phyloP scores from a whole-genome alignment of 2,888 invertebrate species.

The Protonemura montana region DNA sequence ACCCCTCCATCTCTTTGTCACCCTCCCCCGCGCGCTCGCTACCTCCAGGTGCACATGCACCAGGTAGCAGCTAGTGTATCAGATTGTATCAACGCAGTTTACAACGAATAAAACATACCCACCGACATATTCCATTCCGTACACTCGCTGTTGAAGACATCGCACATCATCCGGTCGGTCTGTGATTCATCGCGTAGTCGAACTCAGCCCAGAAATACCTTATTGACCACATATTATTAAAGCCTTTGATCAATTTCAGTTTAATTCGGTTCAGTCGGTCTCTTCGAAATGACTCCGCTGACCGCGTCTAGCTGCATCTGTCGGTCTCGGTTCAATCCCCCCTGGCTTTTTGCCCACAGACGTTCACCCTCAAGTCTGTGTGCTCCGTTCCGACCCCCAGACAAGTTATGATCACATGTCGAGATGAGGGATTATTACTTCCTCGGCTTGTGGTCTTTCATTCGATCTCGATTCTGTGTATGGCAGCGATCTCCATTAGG shows the following conservation, averaged over 20 bases:
- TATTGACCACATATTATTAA: not conserved
- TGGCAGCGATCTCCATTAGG: not conserved
- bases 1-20: not conserved
- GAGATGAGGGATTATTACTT: constrained; percentile 2
- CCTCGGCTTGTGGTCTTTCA: constrained; percentile 4
- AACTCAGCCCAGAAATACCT: not conserved
- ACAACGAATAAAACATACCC: not conserved
- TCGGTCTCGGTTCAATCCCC: constrained; percentile 30
- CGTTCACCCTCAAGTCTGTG: not conserved
- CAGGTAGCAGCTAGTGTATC: constrained; percentile 19
- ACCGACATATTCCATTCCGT: not conserved
- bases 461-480: not conserved
- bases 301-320: constrained; percentile 15
- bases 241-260: not conserved
- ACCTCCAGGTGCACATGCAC: not conserved
- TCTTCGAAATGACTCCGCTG: not conserved
- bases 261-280: not conserved
- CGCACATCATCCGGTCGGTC: not conserved
- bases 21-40: constrained; percentile 12
- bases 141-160: not conserved
- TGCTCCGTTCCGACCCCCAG: constrained; percentile 24
- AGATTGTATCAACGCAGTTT: not conserved
- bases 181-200: not conserved
- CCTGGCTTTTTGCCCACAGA: constrained; percentile 31
- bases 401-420: not conserved